Evolutionary conservation across 2,113 vertebrate species (phyloP).

Genomic region (Bos indicus): DNA sequence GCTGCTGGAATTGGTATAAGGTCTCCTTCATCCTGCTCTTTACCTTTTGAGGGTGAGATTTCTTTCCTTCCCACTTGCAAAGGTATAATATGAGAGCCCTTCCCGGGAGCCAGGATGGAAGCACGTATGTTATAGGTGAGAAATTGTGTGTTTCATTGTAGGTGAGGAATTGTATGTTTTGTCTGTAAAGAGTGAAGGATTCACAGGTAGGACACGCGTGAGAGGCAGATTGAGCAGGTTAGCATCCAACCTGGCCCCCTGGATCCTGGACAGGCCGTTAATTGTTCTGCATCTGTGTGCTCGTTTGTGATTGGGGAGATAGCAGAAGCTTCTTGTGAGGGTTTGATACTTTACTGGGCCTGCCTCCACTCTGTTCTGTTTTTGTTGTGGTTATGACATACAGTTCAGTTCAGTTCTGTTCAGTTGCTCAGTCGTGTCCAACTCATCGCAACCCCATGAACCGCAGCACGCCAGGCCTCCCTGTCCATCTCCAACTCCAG

Average conservation of each 20-base stretch:
- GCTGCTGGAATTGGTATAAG: neutral
- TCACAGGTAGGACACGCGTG: fast-evolving
- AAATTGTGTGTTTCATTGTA: fast-evolving
- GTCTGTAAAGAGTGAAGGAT: fast-evolving
- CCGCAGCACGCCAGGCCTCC: no score
- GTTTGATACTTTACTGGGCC: fast-evolving
- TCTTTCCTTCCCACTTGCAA: neutral
- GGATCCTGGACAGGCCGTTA: neutral
- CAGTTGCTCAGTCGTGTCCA: neutral
- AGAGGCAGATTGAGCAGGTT: neutral
- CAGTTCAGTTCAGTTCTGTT: neutral
- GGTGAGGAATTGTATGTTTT: neutral
- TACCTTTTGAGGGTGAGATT: neutral
- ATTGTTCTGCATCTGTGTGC: no score
- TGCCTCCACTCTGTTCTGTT: neutral
- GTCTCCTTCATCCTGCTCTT: neutral
- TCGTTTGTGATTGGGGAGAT: no score
- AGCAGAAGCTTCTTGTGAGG: neutral
- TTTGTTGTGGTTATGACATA: neutral
- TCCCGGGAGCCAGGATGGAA: neutral
- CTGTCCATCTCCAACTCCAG: no score
- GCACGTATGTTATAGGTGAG: neutral
- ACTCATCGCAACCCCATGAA: neutral
- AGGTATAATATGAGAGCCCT: neutral
- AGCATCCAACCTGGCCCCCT: fast-evolving